phyloP scores from a whole-genome alignment of 2,113 vertebrate genomes.

The Channa argus region DNA sequence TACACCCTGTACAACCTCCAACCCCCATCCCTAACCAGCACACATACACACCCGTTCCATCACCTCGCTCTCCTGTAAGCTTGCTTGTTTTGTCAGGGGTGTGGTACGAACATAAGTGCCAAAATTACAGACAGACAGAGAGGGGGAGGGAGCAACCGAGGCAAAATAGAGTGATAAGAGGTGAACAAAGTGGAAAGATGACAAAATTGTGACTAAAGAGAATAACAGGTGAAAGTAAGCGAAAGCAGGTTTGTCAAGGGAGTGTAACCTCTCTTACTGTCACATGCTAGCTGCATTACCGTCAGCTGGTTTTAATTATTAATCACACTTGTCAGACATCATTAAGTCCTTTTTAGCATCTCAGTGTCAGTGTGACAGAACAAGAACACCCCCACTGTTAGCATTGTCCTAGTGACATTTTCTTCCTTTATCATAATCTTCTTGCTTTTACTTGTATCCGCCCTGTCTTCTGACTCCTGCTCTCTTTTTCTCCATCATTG shows the following conservation, averaged over 20 bases:
- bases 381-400: conserved; percentile 81
- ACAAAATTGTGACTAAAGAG: conserved; percentile 38
- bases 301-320: conserved; percentile 90
- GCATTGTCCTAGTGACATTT: conserved; percentile 79
- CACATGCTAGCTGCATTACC: conserved; percentile 86
- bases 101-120: conserved; percentile 50
- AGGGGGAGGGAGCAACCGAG: conserved; percentile 17
- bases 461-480: conserved; percentile 48
- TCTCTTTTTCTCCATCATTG: conserved; percentile 24
- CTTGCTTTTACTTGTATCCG: neutral
- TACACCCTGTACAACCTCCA: conserved; percentile 84
- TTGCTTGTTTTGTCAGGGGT: conserved; percentile 17
- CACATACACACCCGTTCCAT: conserved; percentile 27
- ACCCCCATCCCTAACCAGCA: conserved; percentile 66
- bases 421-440: neutral
- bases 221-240: conserved; percentile 28
- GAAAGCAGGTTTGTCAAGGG: conserved; percentile 36
- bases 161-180: conserved; percentile 1
- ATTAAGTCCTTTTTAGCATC: conserved; percentile 92
- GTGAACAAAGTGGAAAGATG: conserved; percentile 38
- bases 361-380: conserved; percentile 87
- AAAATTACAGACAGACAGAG: conserved; percentile 48
- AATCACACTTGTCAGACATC: conserved; percentile 91
- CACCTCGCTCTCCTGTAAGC: conserved; percentile 46
- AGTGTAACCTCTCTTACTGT: conserved; percentile 84